These are phyloP conservation scores for Caenorhabditis remanei DNA, from an alignment of 1,140 invertebrate genomes.

Conservation along the genomic window DNA sequence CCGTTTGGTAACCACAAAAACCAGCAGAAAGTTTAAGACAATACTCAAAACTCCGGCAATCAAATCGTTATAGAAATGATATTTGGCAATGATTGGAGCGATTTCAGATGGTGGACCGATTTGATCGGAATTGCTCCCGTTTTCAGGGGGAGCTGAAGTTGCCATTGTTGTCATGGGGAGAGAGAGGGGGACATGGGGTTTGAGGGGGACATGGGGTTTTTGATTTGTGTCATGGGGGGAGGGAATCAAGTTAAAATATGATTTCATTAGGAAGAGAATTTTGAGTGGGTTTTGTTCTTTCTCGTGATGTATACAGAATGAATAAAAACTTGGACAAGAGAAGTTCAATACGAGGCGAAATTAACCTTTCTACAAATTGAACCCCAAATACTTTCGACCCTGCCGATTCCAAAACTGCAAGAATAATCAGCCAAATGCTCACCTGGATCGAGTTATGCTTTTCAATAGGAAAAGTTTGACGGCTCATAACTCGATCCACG, in stretches of 20 bases:
- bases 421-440: too few species aligned
- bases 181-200: background rate
- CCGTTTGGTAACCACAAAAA: conserved; percentile 12
- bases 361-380: too few species aligned
- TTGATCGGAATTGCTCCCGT: background rate
- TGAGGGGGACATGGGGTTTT: background rate
- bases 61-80: conserved; percentile 29
- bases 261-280: too few species aligned
- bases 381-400: too few species aligned
- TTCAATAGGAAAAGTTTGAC: too few species aligned
- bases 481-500: too few species aligned
- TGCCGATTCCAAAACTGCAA: too few species aligned
- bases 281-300: too few species aligned
- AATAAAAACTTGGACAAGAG: too few species aligned
- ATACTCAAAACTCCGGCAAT: conserved; percentile 26
- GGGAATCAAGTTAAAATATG: background rate
- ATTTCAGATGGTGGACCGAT: conserved; percentile 7
- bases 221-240: background rate
- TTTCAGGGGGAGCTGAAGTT: conserved; percentile 11
- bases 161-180: background rate
- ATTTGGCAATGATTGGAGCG: conserved; percentile 3
- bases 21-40: background rate
- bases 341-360: too few species aligned
- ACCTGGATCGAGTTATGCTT: too few species aligned
- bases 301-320: too few species aligned